Evolutionary conservation across 1,140 invertebrate species (phyloP), one percentile per base, ranked within the genome.

Genomic region (Macrosteles quadrilineatus): DNA sequence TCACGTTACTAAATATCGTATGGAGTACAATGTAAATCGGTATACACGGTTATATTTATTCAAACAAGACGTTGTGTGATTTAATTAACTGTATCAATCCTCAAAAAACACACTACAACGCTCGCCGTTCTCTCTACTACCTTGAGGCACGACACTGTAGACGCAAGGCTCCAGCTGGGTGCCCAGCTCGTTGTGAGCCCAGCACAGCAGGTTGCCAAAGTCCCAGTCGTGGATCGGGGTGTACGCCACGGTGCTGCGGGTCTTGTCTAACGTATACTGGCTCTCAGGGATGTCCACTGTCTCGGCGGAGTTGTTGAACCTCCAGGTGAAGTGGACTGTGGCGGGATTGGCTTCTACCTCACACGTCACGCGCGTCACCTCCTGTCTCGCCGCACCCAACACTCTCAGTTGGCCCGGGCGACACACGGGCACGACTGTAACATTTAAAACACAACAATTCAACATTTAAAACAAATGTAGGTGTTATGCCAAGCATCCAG

Each of bases 281-380:
- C 82, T 90, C 87, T 67, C 88, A 82, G 59, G 45, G 25, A 68
- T 29, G 29, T 90, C 88, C 64, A 89, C 82, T 1, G 85, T 85
- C 69, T 90, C 87, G 68, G 86, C 85, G 17, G 86, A 80, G 76
- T 90, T 91, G 81, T 92, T 91, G 80, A 92, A 91, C 80, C 88
- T 90, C 90, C 90, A 93, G 50, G 83, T 84, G 77, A 91, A 92
- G 68, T 80, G 83, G 11, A 91, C 82, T 70, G 88, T 86, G 71
- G 86, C 80, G 1, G 93, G 93, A 81, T 94, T 94, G n/a, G 91
- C 91, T 73, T 93, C 91, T 53, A 96, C 82, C 76, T 95, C 91
- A 79, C 93, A 96, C 3, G 87, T 83, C 63, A 95, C 91, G 72
- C 85, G 87, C 12, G 89, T 87, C 4, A 86, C 85, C 78, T 95